Base-by-base conservation (phyloP, 2,888 invertebrate species). In the Eulithis testata region DNA sequence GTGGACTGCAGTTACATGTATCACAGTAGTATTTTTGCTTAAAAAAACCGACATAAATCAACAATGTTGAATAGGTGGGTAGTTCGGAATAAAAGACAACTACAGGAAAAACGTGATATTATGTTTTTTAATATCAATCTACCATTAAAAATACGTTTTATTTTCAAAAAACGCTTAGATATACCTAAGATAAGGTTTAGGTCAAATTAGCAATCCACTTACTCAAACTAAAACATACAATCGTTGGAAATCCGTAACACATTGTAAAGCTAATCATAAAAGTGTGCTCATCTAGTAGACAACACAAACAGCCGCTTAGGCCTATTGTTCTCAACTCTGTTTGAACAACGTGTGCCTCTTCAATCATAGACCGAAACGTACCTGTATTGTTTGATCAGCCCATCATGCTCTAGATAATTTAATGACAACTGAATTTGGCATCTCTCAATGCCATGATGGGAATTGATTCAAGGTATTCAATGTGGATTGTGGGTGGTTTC, bases 251-350 rank as follows among this genome's bases (percentile, higher is more conserved):
- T 68, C 66, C 65, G 59, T 66, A 68, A 66, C 74, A 64, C 71
- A 79, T 82, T 79, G 85, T 81, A 76, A 80, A 74, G 81, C 81
- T 84, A 85, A 86, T 85, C 82, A 81, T 85, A 82, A 84, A 85
- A 86, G 85, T 84, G 82, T 83, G 63, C 62, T 65, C 69, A 81
- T 78, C 74, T 79, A 73, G 73, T 73, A 75, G 80, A 76, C 76
- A 80, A 77, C 78, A 79, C 83, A 87, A 87, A 87, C 86, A 86
- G 76, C 78, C 77, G 82, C 82, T 83, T 83, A 78, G 81, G 81
- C 73, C 84, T 77, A 86, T 88, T 88, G 87, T 89, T 82, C 84
- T 82, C 80, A 82, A 79, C 82, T 85, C 79, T 87, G 84, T 88
- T 88, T 88, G 80, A 74, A 74, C 77, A 76, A 76, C 78, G 76